phyloP scores from a whole-genome alignment of 2,113 vertebrate genomes.

The Thermophis baileyi region DNA sequence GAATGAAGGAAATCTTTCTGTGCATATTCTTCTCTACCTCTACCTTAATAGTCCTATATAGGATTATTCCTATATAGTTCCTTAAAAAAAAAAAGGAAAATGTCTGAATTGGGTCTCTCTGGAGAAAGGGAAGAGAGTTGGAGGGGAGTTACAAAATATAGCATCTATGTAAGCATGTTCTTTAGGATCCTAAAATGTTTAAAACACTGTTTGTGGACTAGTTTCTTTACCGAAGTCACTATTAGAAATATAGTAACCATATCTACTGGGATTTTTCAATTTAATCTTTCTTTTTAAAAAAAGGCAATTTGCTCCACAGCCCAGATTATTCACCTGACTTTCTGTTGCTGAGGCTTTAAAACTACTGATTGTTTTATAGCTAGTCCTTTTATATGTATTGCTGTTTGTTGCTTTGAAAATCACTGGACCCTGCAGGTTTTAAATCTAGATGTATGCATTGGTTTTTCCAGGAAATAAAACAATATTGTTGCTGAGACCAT shows the following conservation, averaged over 20 bases:
- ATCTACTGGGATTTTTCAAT: not conserved
- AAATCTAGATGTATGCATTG: not conserved
- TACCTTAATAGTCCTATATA: not conserved
- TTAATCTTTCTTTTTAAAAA: not conserved
- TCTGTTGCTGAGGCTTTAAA: not conserved
- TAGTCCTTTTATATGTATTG: not conserved
- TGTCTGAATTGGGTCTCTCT: not conserved
- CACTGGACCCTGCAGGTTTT: not conserved
- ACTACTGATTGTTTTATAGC: not conserved
- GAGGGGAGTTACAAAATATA: not conserved
- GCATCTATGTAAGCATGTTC: not conserved
- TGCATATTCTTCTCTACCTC: not conserved
- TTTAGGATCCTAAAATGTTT: not conserved
- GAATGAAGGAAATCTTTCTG: not conserved
- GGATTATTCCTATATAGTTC: not conserved
- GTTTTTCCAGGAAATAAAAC: not conserved
- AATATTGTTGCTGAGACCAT: not conserved
- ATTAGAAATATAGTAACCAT: not conserved
- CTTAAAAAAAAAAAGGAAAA: not conserved
- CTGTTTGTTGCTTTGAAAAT: not conserved
- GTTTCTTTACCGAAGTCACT: not conserved
- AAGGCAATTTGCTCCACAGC: not conserved
- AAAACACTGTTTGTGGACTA: not conserved
- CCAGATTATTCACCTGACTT: not conserved
- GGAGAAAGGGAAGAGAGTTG: not conserved